Evolutionary conservation across 2,888 invertebrate species (phyloP), one percentile per base, ranked within the genome.

Genomic region (Oscheius sp.): DNA sequence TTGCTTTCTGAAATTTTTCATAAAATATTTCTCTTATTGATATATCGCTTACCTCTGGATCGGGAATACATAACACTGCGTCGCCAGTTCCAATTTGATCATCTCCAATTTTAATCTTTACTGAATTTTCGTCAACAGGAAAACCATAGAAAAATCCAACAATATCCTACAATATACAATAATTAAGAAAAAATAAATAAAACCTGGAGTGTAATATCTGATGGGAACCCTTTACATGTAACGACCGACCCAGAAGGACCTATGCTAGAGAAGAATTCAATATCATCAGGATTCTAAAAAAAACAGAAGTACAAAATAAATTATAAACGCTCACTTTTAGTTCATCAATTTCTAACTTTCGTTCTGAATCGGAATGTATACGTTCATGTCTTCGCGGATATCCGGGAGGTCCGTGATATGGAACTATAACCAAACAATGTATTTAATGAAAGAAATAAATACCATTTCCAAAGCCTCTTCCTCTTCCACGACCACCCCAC

Each of bases 1-100:
- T 30, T 20, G 54, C 54, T 54, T 33, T 20, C 33, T 33, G 20
- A 54, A 20, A 33, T 36, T 36, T 9, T 36, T 36, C 14, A 8
- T 14, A 36, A 9, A 9, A 22, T 22, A 22, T 22, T 22, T 47
- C 8, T 22, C 20, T 47, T 2, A 2, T 24, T 24, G 20, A 22
- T 47, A 22, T 17, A 22, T 5, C 20, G 24, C 47, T 32, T 22
- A 54, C 54, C 54, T 54, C 54, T 20, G 32, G 12, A 54, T 59
- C 59, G 9, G 38, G 59, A 20, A 59, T 24, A n/a, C 28, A 26
- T 14, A 59, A 17, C n/a, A 41, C 59, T 1, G 59, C 59, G n/a
- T 78, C 80, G 26, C 80, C 80, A 50, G 80, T 80, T 54, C 68
- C 67, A 3, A 71, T 36, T 9, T 70, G 69, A 50, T 67, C 64